Evolutionary conservation across 2,113 vertebrate species (phyloP).

Genomic region (Prionailurus bengalensis): DNA sequence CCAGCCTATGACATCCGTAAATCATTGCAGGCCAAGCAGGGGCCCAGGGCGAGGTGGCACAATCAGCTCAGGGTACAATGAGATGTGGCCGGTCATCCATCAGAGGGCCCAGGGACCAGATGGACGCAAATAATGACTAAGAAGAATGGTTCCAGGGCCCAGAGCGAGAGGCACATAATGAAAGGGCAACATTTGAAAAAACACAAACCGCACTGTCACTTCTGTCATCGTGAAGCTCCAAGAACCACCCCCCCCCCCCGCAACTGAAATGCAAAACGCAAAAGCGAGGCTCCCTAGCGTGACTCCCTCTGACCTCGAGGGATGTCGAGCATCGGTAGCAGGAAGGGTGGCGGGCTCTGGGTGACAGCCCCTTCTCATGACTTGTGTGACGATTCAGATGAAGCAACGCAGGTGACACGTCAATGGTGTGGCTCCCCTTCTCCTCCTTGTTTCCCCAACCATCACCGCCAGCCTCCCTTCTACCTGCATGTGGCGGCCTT

Average conservation of each 20-base stretch:
- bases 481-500: too few species aligned
- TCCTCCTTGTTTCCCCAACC: neutral
- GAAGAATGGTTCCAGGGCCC: neutral
- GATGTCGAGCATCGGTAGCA: neutral
- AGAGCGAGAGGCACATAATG: neutral
- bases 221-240: neutral
- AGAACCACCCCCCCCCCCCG: neutral
- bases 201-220: neutral
- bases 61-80: neutral
- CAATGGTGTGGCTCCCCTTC: neutral
- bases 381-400: neutral
- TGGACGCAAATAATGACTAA: accelerated
- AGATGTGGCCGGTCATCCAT: neutral
- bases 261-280: too few species aligned
- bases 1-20: neutral
- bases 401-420: accelerated
- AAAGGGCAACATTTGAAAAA: neutral
- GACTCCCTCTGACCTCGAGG: too few species aligned
- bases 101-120: neutral
- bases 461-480: neutral
- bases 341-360: accelerated
- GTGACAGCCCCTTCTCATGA: too few species aligned
- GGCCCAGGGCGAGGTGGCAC: accelerated
- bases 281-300: accelerated
- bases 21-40: neutral